Percentiles rank a stretch among this genome's conserved stretches.
Conservation (phyloP, 2,888 invertebrate genomes). For the Amiota communis region DNA sequence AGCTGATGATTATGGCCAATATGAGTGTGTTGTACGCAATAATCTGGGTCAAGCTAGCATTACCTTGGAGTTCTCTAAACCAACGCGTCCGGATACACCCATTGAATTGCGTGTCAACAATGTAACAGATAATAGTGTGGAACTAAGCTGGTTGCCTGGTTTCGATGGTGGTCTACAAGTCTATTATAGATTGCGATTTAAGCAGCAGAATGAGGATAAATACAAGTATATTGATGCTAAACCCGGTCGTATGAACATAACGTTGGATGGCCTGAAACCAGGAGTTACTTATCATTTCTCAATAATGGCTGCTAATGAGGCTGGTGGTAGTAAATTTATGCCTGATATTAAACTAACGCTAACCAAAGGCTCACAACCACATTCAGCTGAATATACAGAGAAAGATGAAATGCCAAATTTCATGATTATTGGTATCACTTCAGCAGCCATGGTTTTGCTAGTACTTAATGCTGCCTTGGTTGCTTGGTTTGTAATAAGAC, state of each 20-base stretch:
- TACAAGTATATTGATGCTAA: slow-evolving; percentile 67
- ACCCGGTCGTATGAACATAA: slow-evolving; percentile 62
- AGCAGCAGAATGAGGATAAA: slow-evolving; percentile 66
- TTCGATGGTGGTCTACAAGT: slow-evolving; percentile 70
- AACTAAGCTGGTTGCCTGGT: slow-evolving; percentile 64
- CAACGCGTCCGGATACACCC: slow-evolving; percentile 65
- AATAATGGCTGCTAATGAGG: slow-evolving; percentile 71
- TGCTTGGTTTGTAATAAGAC: slow-evolving; percentile 70
- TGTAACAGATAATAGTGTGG: slow-evolving; percentile 65
- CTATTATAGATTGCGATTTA: slow-evolving; percentile 66
- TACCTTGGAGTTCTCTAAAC: slow-evolving; percentile 66
- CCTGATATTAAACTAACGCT: slow-evolving; percentile 65
- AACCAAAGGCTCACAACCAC: slow-evolving; percentile 64
- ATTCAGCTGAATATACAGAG: slow-evolving; percentile 66
- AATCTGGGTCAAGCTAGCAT: slow-evolving; percentile 67
- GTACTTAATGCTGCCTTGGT: slow-evolving; percentile 68
- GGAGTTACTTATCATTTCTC: slow-evolving; percentile 68
- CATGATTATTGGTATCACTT: slow-evolving; percentile 71
- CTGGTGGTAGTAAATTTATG: slow-evolving; percentile 68
- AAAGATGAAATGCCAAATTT: slow-evolving; percentile 71
- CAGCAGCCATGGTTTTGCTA: slow-evolving; percentile 68
- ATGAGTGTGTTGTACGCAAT: slow-evolving; percentile 69
- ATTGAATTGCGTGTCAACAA: slow-evolving; percentile 63
- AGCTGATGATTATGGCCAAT: slow-evolving; percentile 67
- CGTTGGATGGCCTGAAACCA: slow-evolving; percentile 62